phyloP scores from a whole-genome alignment of 2,113 vertebrate genomes.

The Trichomycterus rosablanca region DNA sequence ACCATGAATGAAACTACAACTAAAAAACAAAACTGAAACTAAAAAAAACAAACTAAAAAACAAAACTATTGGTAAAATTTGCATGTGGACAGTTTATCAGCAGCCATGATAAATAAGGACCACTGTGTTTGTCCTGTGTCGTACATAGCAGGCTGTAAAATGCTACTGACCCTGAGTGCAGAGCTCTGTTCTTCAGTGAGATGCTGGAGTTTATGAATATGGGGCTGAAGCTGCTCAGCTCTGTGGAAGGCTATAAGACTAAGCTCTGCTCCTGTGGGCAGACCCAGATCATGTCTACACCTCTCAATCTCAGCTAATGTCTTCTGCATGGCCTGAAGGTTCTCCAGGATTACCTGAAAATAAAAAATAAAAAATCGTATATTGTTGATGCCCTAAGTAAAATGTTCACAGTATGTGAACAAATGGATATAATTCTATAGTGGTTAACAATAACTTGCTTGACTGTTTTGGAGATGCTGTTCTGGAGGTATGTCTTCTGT shows the following conservation, averaged over 20 bases:
- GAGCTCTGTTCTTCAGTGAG: conserved; percentile 70
- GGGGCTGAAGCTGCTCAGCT: conserved; percentile 66
- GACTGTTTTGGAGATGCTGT: conserved; percentile 78
- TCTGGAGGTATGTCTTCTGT: conserved; percentile 67
- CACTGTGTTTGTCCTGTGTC: no score
- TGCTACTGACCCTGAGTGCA: conserved; percentile 72
- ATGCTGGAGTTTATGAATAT: conserved; percentile 73
- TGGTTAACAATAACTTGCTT: conserved; percentile 45
- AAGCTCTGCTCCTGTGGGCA: conserved; percentile 62
- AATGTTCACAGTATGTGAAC: no score
- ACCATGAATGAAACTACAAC: no score
- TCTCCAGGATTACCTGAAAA: conserved; percentile 79
- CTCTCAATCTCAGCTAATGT: conserved; percentile 73
- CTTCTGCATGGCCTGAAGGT: conserved; percentile 77
- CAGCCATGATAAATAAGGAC: no score
- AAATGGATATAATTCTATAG: background rate
- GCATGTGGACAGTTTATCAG: no score
- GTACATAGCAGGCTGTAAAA: no score
- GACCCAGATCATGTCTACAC: conserved; percentile 64
- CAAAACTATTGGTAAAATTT: background rate
- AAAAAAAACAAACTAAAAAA: no score
- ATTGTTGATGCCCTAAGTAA: no score
- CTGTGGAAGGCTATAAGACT: conserved; percentile 74
- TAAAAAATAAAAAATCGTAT: background rate
- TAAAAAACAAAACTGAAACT: no score